Base-by-base conservation (phyloP, 2,113 vertebrate genomes). In the Sisor rabdophorus region DNA sequence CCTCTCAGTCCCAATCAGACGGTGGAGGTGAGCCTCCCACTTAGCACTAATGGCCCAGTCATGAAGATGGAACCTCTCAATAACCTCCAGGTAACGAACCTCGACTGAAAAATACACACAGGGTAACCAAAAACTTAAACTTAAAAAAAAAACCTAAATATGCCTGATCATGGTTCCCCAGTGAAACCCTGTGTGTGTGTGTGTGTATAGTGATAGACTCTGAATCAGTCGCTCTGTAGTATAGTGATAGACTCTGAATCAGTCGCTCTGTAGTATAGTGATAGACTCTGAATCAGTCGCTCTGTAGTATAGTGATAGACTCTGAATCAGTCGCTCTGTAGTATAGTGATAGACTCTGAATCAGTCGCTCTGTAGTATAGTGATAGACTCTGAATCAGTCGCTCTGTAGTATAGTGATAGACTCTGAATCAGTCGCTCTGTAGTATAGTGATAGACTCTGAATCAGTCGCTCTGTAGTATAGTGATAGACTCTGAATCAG, bases 41-140 rank as follows among this genome's bases (percentile, higher is more conserved):
- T 99, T 60, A 95, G 90, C 88, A 98, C 93, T 0, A 93, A 93
- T 1, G 97, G 97, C 63, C 96, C 96, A 0, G 93, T 98, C 80
- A 98, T 99, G 96, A 99, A 98, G 91, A 99, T 98, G 96, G 96
- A 98, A 1, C 97, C 97, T 2, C 91, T 99, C 64, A 98, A 93
- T 89, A 99, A 98, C 78, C 93, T 99, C 12, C 97, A 98, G 95
- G 96, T 98, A 84, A 76, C 6, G n/a, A n/a, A n/a, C n/a, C n/a
- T n/a, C n/a, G n/a, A n/a, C 32, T 36, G 32, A 36, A 36, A 6
- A 36, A 36, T 10, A 44, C 40, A 44, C 40, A 44, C 40, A 36
- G 44, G n/a, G n/a, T n/a, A n/a, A n/a, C n/a, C n/a, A n/a, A n/a
- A n/a, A n/a, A n/a, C n/a, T n/a, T n/a, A n/a, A n/a, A n/a, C n/a